Base-by-base conservation (phyloP, 2,888 invertebrate genomes). In the Adelphocoris suturalis region DNA sequence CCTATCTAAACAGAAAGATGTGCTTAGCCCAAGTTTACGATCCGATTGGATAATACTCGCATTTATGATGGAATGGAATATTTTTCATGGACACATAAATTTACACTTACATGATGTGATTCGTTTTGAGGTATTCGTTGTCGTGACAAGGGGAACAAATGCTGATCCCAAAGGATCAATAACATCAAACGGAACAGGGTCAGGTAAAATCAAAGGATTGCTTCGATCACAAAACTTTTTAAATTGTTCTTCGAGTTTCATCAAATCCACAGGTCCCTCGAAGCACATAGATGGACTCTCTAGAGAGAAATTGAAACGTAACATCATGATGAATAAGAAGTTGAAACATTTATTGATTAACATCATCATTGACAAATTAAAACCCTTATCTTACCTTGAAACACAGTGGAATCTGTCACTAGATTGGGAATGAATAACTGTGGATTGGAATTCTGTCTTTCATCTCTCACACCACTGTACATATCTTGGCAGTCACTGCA, bases 161-260 rank as follows among this genome's bases (percentile, higher is more conserved):
- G 93, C 93, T 0, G 94, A 93, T 3, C 95, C 95, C 9, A 95
- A 93, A 0, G 95, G 95, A 92, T 95, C 95, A 37, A 93, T 92
- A 23, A 94, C 94, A 82, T 93, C 93, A 91, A 95, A 94, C 1
- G 93, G 92, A 37, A 95, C 93, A 2, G 94, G 93, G 82, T 94
- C 94, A 9, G 94, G 90, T 27, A 88, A 28, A 14, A 52, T 85
- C 47, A 81, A 48, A 0, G 80, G 23, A 11, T 57, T 23, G 81
- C 88, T 90, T 13, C 85, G 84, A 46, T 90, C 90, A 37, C 86
- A 81, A 27, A 91, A 92, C 27, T 89, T 90, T 55, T 90, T 86
- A 75, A 91, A 91, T 37, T 91, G 90, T 23, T 90, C 91, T 78
- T 92, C 91, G 57, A 92, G 81, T 46, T 91, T 91, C 12, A 89